phyloP scores from a whole-genome alignment of 1,140 invertebrate species.

The Chrysopa pallens region DNA sequence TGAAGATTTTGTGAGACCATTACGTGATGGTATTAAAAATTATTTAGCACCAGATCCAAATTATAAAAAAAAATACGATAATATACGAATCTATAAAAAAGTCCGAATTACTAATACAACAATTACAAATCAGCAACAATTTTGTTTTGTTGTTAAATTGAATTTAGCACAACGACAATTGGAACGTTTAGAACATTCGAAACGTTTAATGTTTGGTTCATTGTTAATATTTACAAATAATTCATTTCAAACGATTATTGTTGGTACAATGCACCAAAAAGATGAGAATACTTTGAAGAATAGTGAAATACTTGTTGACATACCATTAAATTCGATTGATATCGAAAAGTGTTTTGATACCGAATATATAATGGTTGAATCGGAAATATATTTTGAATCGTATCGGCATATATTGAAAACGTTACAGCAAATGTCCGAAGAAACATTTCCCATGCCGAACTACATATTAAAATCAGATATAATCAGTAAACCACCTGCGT shows the following conservation, averaged over 20 bases:
- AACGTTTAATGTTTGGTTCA: conserved; percentile 49
- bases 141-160: conserved; percentile 7
- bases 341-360: conserved; percentile 17
- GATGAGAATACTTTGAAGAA: conserved; percentile 24
- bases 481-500: conserved; percentile 5
- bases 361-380: conserved; percentile 40
- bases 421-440: conserved; percentile 29
- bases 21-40: conserved; percentile 31
- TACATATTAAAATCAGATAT: conserved; percentile 36
- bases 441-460: conserved; percentile 39
- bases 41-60: conserved; percentile 11
- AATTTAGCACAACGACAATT: conserved; percentile 7
- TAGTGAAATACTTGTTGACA: conserved; percentile 29
- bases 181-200: conserved; percentile 22
- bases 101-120: conserved; percentile 7
- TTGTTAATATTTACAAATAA: conserved; percentile 50
- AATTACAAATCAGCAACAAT: conserved; percentile 9
- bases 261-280: conserved; percentile 43
- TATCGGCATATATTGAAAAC: conserved; percentile 42
- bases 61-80: conserved; percentile 12
- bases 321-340: conserved; percentile 18
- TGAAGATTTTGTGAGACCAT: conserved; percentile 49
- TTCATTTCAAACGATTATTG: conserved; percentile 43
- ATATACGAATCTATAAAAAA: conserved; percentile 14
- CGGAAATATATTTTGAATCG: conserved; percentile 47